Evolutionary conservation across 2,888 invertebrate genomes (phyloP).

Genomic region (Andricus quercusramuli): DNA sequence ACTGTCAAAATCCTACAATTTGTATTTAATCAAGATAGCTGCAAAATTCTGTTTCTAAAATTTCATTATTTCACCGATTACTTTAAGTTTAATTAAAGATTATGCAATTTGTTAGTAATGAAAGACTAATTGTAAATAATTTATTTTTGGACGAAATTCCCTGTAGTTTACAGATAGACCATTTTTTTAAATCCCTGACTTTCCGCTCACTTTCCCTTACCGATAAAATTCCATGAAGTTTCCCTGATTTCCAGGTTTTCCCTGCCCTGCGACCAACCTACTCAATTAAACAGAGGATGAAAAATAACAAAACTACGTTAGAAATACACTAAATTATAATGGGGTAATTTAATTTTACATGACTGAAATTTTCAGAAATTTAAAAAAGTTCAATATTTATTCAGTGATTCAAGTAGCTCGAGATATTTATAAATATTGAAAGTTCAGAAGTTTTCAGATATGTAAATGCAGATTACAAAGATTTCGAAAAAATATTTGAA

Average conservation of each 20-base stretch:
- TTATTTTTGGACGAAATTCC: neutral
- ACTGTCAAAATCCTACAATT: too few species aligned
- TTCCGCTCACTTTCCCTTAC: conserved; percentile 3
- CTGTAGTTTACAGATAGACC: neutral
- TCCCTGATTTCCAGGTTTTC: conserved; percentile 5
- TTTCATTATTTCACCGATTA: too few species aligned
- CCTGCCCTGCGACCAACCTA: conserved; percentile 11
- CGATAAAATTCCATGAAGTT: conserved; percentile 13
- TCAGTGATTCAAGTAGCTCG: too few species aligned
- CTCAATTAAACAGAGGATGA: conserved; percentile 8
- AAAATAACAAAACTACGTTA: conserved; percentile 4
- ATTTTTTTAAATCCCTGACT: neutral
- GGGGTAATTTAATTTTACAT: neutral
- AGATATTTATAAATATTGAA: too few species aligned
- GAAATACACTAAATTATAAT: neutral
- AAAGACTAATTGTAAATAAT: neutral
- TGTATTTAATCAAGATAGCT: too few species aligned
- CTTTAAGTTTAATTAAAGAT: too few species aligned
- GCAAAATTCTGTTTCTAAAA: too few species aligned
- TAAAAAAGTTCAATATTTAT: too few species aligned
- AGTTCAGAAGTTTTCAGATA: too few species aligned
- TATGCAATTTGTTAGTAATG: too few species aligned
- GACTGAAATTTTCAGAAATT: neutral
- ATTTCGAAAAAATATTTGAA: too few species aligned
- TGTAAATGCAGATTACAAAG: too few species aligned